A percentile compares a stretch with the other conserved stretches of the same genome.
Conservation (phyloP, 2,888 invertebrate species). For the Troides helena region DNA sequence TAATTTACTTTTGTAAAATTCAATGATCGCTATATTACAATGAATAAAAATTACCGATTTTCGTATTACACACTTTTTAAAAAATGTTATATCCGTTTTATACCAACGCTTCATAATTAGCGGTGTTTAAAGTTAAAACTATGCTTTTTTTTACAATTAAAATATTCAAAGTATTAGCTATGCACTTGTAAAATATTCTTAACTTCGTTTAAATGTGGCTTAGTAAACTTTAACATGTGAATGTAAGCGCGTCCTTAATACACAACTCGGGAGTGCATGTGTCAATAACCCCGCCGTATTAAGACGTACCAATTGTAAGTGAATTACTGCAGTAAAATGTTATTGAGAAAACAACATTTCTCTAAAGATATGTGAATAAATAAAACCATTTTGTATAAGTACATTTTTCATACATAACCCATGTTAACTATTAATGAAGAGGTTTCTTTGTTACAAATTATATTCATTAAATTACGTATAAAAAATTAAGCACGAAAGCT, state of each 20-base stretch:
- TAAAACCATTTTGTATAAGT: no score
- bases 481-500: no score
- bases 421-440: no score
- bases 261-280: not conserved
- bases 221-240: not conserved
- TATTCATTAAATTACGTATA: no score
- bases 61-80: no score
- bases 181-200: not conserved
- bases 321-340: not conserved
- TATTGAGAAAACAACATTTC: not conserved
- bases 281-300: conserved; percentile 27
- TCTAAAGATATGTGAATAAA: not conserved
- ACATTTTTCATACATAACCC: no score
- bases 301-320: not conserved
- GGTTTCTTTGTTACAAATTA: no score
- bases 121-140: not conserved
- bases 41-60: no score
- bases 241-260: conserved; percentile 14
- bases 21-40: no score
- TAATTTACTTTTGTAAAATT: no score
- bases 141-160: not conserved
- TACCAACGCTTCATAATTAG: no score
- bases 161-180: not conserved
- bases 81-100: no score
- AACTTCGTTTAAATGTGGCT: not conserved